Evolutionary conservation across 2,888 invertebrate species (phyloP).

Genomic region (Dyspetes luteomarginatus): DNA sequence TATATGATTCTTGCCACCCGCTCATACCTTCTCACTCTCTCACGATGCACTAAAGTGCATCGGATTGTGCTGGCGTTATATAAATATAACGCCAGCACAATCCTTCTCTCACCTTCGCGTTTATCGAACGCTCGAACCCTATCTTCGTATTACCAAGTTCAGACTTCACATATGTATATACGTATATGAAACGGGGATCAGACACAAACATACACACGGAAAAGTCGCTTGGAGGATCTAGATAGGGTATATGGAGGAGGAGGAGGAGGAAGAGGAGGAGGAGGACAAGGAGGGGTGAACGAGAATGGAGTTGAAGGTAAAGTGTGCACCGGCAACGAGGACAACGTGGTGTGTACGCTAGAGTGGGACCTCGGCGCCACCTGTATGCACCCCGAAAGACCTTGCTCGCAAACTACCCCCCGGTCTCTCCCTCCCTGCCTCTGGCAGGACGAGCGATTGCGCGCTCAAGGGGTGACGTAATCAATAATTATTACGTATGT

Average conservation of each 20-base stretch:
- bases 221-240: conserved; percentile 21
- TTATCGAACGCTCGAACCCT: conserved; percentile 61
- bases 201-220: conserved; percentile 2
- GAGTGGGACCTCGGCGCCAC: conserved; percentile 57
- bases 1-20: neutral
- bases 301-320: conserved; percentile 55
- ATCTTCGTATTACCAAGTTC: conserved; percentile 63
- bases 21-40: neutral
- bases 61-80: too few relatives aligned
- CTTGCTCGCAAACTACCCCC: conserved; percentile 42
- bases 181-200: neutral
- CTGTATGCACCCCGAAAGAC: conserved; percentile 64
- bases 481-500: conserved; percentile 68
- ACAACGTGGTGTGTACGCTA: conserved; percentile 24
- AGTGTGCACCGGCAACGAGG: conserved; percentile 47
- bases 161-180: conserved; percentile 37
- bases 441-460: conserved; percentile 36
- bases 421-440: neutral
- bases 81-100: conserved; percentile 34
- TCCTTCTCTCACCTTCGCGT: conserved; percentile 43
- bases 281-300: conserved; percentile 25
- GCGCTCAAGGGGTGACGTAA: conserved; percentile 62
- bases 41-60: conserved; percentile 8
- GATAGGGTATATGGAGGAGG: conserved; percentile 33
- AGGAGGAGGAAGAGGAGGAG: conserved; percentile 26